Evolutionary conservation across 2,888 invertebrate species (phyloP).

Genomic region (Phasia obesa): DNA sequence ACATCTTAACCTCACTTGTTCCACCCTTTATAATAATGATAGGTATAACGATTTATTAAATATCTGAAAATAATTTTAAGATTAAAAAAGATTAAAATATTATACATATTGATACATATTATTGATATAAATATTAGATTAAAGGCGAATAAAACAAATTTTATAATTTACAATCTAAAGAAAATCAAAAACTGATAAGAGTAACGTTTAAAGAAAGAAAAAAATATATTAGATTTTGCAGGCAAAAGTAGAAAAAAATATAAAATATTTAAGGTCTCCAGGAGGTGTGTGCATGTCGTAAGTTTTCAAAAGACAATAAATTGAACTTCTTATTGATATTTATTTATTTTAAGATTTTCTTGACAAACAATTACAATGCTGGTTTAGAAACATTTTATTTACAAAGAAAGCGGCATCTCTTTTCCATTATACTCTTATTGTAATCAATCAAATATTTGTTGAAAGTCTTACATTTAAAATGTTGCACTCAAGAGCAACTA

Average conservation of each 20-base stretch:
- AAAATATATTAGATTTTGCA: background rate
- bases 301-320: background rate
- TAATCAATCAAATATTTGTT: slow-evolving; percentile 21
- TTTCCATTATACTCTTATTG: slow-evolving; percentile 25
- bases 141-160: background rate
- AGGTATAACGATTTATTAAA: slow-evolving; percentile 45
- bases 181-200: background rate
- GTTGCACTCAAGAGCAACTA: slow-evolving; percentile 7
- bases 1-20: too few species aligned
- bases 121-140: slow-evolving; percentile 29
- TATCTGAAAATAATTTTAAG: slow-evolving; percentile 50
- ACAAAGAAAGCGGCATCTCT: slow-evolving; percentile 28
- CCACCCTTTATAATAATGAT: too few species aligned
- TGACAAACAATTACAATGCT: slow-evolving; percentile 35
- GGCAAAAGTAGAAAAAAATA: background rate
- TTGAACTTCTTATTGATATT: background rate
- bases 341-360: background rate
- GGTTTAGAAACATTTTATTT: slow-evolving; percentile 18
- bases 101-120: too few species aligned
- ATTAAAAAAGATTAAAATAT: slow-evolving; percentile 41
- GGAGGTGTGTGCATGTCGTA: too few species aligned
- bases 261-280: background rate
- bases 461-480: slow-evolving; percentile 10
- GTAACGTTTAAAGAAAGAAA: background rate
- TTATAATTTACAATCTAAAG: slow-evolving; percentile 13